A percentile compares a stretch with the other conserved stretches of the same genome.
Evolutionary conservation across 2,888 invertebrate genomes (phyloP).

Genomic region (Cheiracanthium punctorium): DNA sequence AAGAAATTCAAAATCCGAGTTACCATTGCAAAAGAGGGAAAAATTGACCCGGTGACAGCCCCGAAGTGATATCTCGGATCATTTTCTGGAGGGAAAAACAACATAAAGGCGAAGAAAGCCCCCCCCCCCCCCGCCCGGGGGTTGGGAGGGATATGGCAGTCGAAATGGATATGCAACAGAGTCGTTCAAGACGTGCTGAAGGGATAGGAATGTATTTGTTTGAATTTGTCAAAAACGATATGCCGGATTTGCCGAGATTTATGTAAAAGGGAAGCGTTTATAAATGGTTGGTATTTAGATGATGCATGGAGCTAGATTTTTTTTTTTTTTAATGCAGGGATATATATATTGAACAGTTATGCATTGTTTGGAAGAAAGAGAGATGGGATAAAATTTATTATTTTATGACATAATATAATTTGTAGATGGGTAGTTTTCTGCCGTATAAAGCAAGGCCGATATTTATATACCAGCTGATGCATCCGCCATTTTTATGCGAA

Average conservation of each 20-base stretch:
- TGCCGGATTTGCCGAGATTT: not conserved
- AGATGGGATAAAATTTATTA: too few relatives aligned
- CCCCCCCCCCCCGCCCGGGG: conserved; percentile 16
- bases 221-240: conserved; percentile 8
- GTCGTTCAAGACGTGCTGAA: conserved; percentile 19
- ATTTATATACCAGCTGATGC: too few relatives aligned
- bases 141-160: not conserved
- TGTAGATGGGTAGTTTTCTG: too few relatives aligned
- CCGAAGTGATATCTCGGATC: conserved; percentile 2
- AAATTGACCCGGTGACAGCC: conserved; percentile 53
- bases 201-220: conserved; percentile 4
- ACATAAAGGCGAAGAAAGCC: conserved; percentile 2
- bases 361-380: too few relatives aligned
- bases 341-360: too few relatives aligned
- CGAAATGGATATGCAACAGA: conserved; percentile 47
- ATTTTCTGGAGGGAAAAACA: not conserved
- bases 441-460: too few relatives aligned
- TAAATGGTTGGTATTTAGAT: not conserved
- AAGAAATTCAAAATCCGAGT: conserved; percentile 41
- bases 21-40: conserved; percentile 55
- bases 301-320: not conserved
- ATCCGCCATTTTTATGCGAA: too few relatives aligned
- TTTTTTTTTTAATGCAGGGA: too few relatives aligned
- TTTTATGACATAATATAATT: too few relatives aligned
- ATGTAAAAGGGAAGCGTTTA: not conserved